Evolutionary conservation across 2,888 invertebrate genomes (phyloP), one percentile per base, ranked within the genome.

Genomic region (Clivina fossor): DNA sequence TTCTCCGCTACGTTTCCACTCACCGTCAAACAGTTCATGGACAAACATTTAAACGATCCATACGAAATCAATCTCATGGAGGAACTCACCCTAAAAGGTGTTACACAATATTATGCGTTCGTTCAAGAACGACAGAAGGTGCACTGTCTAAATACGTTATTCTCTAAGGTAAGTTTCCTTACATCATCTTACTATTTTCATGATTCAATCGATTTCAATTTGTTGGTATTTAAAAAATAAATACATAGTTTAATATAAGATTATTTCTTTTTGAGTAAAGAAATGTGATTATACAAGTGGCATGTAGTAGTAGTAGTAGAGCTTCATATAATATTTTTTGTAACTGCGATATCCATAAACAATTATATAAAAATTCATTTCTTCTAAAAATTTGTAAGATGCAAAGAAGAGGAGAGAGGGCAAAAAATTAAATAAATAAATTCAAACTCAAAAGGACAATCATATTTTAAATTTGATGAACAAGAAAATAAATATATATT

Each of bases 11-110:
- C 99, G 68, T 99, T 99, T 79, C 99, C 99, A 60, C 80, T 96
- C 64, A 97, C 97, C 66, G 98, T 99, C 35, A 95, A 97, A 77
- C 90, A 95, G 73, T 99, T 99, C 76, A 98, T 98, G 96, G 90
- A 91, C 74, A 97, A 96, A 77, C 95, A 99, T 75, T 83, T 98
- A 76, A 85, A 88, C 70, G 88, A 92, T 75, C 97, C 98, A n/a
- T 97, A 98, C 74, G 98, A 99, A 80, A 98, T 99, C 69, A 99
- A 99, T 77, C 83, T 99, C 71, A 99, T 99, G 99, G 99, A 99
- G 72, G 99, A 99, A 76, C 80, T 99, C 69, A 99, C 99, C 61
- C 78, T 99, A 62, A 97, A 99, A 76, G 99, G 99, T 74, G 97
- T 99, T 63, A 99, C 99, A 68, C 99, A 99, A 79, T 99, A 98